Base-by-base conservation (phyloP, 64 coral and sea anemone genomes). In the Astreopora myriophthalma region DNA sequence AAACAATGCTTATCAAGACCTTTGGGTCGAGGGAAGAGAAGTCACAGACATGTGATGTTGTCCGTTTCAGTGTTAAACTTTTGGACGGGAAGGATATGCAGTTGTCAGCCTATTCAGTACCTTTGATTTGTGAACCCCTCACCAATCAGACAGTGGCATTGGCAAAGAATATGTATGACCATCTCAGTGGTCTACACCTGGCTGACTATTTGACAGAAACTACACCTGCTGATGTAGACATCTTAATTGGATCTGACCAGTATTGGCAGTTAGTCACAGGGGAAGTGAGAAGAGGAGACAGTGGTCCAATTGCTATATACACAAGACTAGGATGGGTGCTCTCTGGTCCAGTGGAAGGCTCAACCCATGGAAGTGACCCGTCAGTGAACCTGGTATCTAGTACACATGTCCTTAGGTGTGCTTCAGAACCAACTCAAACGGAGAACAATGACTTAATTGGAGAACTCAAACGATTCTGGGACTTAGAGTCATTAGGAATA, bases 201-300 rank as follows among this genome's bases (percentile, higher is more conserved):
- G 79, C 93, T 74, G 93, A 95, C 26, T 51, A 20, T 39, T 46
- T 17, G 13, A 68, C 3, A 3, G 44, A 67, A 28, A 31, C 33
- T 12, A 31, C 33, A 14, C 42, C 44, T 39, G 42, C 85, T 40
- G 22, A 42, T 11, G 64, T 87, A 38, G 87, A 95, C 28, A 87
- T 91, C 34, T 46, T 95, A 0, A 64, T 95, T 63, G 88, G 88
- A 40, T 69, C 86, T 68, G 93, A 94, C 69, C 31, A 57, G 52
- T 94, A 85, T 48, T 89, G 80, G 68, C 51, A 77, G 42, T n/a
- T n/a, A n/a, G n/a, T n/a, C n/a, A n/a, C n/a, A n/a, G n/a, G n/a
- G n/a, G n/a, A n/a, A n/a, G n/a, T n/a, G n/a, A n/a, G n/a, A n/a
- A n/a, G n/a, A n/a, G 42, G 42, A 46, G 42, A 11, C 4, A 46